These are phyloP conservation scores for Papilio aristodemus DNA, from an alignment of 1,140 invertebrate genomes.

Conservation along the genomic window DNA sequence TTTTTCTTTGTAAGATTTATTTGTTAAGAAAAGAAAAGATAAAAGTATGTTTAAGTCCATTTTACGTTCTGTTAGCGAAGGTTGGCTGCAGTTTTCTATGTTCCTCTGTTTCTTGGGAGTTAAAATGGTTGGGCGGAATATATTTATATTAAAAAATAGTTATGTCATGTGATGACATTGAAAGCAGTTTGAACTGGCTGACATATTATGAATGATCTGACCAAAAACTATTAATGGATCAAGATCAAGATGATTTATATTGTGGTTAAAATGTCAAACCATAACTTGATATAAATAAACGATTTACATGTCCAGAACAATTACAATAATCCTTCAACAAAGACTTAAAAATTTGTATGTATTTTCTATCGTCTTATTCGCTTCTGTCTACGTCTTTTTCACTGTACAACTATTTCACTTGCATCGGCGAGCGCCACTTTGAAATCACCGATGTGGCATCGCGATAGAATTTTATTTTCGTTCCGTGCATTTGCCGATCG, in stretches of 20 bases:
- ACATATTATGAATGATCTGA: not conserved
- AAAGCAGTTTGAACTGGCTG: not conserved
- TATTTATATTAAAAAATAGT: not conserved
- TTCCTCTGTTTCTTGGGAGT: not conserved
- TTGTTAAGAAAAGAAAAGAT: no score
- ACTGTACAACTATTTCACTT: not conserved
- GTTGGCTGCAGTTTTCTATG: no score
- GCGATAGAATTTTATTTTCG: conserved; percentile 28
- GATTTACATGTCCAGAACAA: no score
- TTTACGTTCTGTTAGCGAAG: no score
- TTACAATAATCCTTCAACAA: no score
- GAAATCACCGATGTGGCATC: not conserved
- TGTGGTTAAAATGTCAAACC: no score
- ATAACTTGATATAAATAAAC: no score
- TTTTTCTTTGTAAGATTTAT: no score
- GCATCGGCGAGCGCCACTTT: not conserved
- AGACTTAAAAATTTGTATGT: no score
- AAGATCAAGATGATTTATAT: not conserved
- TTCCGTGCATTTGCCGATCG: conserved; percentile 35
- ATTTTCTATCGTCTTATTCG: not conserved
- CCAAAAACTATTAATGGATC: no score
- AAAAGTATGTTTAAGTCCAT: no score
- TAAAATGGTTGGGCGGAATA: not conserved
- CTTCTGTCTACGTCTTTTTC: not conserved
- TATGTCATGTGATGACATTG: not conserved